Percentiles rank a stretch among this genome's conserved stretches.
These are phyloP conservation scores for Elegia similella DNA, from an alignment of 2,888 invertebrate genomes.

Conservation along the genomic window DNA sequence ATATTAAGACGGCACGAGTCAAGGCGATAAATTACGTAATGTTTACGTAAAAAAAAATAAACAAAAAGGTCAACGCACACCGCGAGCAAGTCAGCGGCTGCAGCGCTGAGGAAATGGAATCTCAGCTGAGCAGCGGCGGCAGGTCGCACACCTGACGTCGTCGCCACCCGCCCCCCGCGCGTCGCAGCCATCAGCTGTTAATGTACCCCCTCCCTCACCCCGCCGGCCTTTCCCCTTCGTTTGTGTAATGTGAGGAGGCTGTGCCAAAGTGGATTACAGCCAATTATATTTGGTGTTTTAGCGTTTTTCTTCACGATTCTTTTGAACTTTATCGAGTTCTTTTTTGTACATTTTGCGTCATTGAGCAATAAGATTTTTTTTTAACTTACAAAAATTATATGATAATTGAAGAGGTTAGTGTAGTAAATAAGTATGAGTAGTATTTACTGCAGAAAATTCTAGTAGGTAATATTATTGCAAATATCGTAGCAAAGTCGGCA, in stretches of 20 bases:
- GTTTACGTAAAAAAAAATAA: constrained; percentile 63
- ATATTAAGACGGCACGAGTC: constrained; percentile 14
- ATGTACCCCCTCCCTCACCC: constrained; percentile 61
- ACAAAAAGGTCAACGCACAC: constrained; percentile 76
- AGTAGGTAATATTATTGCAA: not conserved
- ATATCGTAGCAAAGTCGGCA: not conserved
- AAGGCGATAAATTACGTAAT: constrained; percentile 34
- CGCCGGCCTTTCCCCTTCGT: constrained; percentile 79
- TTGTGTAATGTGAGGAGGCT: constrained; percentile 77
- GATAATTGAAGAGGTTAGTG: too few relatives aligned
- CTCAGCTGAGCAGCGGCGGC: constrained; percentile 54
- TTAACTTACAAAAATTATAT: too few relatives aligned
- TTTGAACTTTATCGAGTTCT: not conserved
- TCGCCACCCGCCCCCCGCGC: constrained; percentile 38
- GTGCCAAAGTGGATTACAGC: constrained; percentile 51
- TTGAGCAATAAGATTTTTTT: too few relatives aligned
- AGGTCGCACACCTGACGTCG: constrained; percentile 77
- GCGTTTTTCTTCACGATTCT: not conserved
- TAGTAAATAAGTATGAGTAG: too few relatives aligned
- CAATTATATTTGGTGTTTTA: not conserved
- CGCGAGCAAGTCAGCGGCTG: constrained; percentile 53
- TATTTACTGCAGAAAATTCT: not conserved
- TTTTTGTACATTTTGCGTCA: not conserved
- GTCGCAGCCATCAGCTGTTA: constrained; percentile 76
- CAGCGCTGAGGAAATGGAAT: constrained; percentile 54